phyloP scores from a whole-genome alignment of 2,113 vertebrate species.

The Amazona vittata region DNA sequence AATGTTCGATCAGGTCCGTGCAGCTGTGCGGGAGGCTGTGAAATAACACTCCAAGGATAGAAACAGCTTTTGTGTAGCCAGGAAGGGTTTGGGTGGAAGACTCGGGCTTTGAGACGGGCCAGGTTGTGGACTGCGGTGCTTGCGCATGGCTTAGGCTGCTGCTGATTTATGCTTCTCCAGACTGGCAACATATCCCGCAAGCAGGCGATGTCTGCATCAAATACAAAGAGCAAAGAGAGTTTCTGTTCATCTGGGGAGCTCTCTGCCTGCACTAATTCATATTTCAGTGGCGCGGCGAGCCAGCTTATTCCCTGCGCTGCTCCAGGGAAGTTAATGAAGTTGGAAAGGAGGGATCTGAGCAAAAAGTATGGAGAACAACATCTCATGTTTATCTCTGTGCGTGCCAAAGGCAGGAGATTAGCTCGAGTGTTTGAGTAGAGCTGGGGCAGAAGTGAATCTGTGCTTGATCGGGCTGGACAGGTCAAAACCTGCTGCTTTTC shows the following conservation, averaged over 20 bases:
- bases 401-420: neutral
- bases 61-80: conserved; percentile 7
- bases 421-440: neutral
- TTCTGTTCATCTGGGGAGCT: neutral
- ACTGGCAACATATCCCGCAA: neutral
- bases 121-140: neutral
- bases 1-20: neutral
- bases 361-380: neutral
- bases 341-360: neutral
- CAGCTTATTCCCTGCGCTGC: neutral
- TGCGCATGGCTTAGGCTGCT: neutral
- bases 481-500: neutral
- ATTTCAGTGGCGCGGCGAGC: neutral
- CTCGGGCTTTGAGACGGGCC: neutral
- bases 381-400: neutral
- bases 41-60: neutral
- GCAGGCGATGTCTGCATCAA: neutral
- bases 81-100: neutral
- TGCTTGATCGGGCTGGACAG: neutral
- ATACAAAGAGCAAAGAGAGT: neutral
- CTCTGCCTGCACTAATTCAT: neutral
- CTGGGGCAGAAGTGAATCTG: neutral
- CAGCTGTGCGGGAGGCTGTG: neutral
- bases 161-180: neutral
- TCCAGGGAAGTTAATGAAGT: neutral